These are phyloP conservation scores for Xylota sylvarum DNA, from an alignment of 2,888 invertebrate species.

Conservation along the genomic window DNA sequence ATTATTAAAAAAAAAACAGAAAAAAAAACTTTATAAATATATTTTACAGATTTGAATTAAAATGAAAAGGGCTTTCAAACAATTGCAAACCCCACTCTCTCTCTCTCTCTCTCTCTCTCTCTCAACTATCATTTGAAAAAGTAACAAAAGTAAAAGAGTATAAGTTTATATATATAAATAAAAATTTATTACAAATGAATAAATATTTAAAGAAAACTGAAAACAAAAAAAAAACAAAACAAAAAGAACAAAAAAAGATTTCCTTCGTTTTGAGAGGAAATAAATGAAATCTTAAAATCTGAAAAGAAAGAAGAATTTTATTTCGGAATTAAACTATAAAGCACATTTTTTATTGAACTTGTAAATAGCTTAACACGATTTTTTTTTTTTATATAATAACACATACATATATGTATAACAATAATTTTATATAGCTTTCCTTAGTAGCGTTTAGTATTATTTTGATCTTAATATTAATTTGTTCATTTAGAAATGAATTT, in stretches of 20 bases:
- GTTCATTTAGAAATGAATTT: constrained; percentile 1
- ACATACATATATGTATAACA: neutral
- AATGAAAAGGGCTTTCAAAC: constrained; percentile 34
- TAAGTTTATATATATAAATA: constrained; percentile 27
- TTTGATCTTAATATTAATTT: neutral
- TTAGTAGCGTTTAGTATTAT: constrained; percentile 13
- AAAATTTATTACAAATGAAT: constrained; percentile 17
- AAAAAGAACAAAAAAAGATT: constrained; percentile 39
- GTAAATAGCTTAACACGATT: constrained; percentile 49
- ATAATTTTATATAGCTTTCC: neutral
- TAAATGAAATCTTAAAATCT: constrained; percentile 11
- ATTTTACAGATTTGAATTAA: constrained; percentile 68
- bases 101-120: constrained; percentile 36
- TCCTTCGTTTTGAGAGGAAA: constrained; percentile 45
- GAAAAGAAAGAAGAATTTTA: neutral
- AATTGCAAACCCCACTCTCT: constrained; percentile 15
- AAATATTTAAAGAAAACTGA: constrained; percentile 65
- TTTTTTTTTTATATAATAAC: constrained; percentile 2
- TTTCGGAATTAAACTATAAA: constrained; percentile 32
- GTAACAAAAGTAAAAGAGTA: constrained; percentile 17
- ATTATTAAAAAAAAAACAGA: constrained; percentile 24
- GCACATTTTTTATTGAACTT: constrained; percentile 73
- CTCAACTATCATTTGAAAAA: constrained; percentile 33
- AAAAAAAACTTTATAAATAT: constrained; percentile 51
- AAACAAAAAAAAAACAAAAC: constrained; percentile 33